These are phyloP conservation scores for Myiotriccus ornatus DNA, from an alignment of 2,797 vertebrate genomes.

Conservation along the genomic window DNA sequence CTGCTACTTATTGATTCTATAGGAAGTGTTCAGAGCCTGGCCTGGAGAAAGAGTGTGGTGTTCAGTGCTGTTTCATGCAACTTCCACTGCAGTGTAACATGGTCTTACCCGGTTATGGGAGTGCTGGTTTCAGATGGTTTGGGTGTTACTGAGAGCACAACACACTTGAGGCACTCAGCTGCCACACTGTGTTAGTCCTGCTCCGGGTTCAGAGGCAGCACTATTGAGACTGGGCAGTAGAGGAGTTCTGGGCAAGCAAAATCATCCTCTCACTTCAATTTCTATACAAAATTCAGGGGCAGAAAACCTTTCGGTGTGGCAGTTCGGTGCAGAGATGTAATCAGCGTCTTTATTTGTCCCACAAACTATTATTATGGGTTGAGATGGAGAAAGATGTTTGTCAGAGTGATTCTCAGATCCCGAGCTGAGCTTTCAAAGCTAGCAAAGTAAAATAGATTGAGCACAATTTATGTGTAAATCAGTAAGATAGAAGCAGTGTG, in stretches of 20 bases:
- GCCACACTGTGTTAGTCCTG: background rate
- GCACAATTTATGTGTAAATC: background rate
- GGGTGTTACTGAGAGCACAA: background rate
- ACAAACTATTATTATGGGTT: background rate
- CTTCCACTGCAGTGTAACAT: background rate
- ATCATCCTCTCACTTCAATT: background rate
- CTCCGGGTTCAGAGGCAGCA: too few species aligned
- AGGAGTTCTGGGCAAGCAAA: background rate
- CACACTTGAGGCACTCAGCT: background rate
- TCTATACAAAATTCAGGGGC: background rate
- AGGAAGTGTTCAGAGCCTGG: background rate
- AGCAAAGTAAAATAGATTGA: conserved; percentile 10
- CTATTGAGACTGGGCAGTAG: background rate
- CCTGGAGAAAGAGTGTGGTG: background rate
- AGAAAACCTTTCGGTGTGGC: background rate
- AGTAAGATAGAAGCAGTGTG: background rate
- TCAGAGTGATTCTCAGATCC: background rate
- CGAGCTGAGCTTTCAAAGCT: conserved; percentile 1
- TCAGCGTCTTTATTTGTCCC: background rate
- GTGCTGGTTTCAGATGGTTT: background rate
- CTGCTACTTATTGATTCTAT: background rate
- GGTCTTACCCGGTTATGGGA: background rate
- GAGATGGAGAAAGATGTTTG: background rate
- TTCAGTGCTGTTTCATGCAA: background rate
- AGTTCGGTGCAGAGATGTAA: background rate